Percentiles rank a stretch among this genome's conserved stretches.
phyloP scores from a whole-genome alignment of 2,797 vertebrate genomes.

The Lithobates pipiens region DNA sequence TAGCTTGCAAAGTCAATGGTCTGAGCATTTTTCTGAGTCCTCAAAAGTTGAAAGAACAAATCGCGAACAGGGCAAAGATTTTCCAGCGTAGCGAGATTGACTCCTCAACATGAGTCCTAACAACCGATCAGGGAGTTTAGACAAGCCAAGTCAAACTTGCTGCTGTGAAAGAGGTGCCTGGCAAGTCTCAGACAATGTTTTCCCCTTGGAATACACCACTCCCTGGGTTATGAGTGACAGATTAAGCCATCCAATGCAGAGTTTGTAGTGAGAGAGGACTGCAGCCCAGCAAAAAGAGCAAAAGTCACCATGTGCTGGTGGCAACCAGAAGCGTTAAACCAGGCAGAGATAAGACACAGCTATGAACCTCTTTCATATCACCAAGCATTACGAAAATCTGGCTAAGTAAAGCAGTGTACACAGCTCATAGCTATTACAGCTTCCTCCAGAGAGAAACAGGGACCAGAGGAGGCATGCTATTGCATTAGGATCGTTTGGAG shows the following conservation, averaged over 20 bases:
- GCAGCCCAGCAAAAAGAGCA: not conserved
- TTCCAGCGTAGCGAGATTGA: constrained; percentile 39
- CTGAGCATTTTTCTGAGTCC: constrained; percentile 61
- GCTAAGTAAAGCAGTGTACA: constrained; percentile 15
- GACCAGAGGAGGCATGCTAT: constrained; percentile 43
- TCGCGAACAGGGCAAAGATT: constrained; percentile 31
- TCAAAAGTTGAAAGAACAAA: constrained; percentile 52
- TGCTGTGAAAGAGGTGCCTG: constrained; percentile 30
- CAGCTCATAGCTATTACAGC: constrained; percentile 35
- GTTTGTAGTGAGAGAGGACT: constrained; percentile 1
- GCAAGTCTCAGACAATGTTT: constrained; percentile 47
- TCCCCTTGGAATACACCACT: constrained; percentile 47
- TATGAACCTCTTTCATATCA: constrained; percentile 63
- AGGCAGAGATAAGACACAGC: constrained; percentile 62
- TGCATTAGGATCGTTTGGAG: constrained; percentile 51
- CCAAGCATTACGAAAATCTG: constrained; percentile 52
- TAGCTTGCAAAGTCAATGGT: constrained; percentile 38
- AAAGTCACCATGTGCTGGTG: constrained; percentile 27
- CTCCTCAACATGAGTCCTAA: constrained; percentile 53
- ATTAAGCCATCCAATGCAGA: constrained; percentile 45
- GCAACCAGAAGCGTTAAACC: constrained; percentile 73
- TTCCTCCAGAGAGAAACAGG: constrained; percentile 48
- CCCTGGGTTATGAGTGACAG: constrained; percentile 38
- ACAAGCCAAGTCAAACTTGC: constrained; percentile 42
- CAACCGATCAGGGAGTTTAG: constrained; percentile 39